A percentile compares a stretch with the other conserved stretches of the same genome.
Conservation (phyloP, 2,888 invertebrate species). For the Esperia sulphurella region DNA sequence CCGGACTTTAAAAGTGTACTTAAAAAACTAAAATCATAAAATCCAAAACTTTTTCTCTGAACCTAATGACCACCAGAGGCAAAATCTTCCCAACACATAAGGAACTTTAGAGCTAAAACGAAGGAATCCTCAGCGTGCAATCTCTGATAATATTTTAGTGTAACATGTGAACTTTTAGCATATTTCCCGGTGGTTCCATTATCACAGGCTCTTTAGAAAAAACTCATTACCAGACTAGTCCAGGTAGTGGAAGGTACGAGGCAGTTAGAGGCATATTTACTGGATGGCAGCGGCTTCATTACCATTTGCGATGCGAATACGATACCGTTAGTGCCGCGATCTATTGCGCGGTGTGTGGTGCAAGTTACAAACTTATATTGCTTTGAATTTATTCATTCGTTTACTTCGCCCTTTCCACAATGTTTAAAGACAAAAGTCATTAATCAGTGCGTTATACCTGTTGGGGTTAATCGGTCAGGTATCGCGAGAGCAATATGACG, state of each 20-base stretch:
- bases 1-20: too few species aligned
- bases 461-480: too few species aligned
- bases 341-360: slow-evolving; percentile 10
- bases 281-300: slow-evolving; percentile 13
- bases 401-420: too few species aligned
- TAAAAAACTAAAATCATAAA: not conserved
- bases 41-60: not conserved
- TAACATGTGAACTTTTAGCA: slow-evolving; percentile 8
- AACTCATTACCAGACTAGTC: slow-evolving; percentile 7
- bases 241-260: not conserved
- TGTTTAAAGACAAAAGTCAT: too few species aligned
- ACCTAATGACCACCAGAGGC: not conserved
- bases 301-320: slow-evolving; percentile 15
- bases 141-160: slow-evolving; percentile 4
- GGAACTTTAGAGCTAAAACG: not conserved
- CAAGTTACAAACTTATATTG: not conserved
- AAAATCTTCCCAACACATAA: not conserved
- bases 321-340: slow-evolving; percentile 11
- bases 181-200: slow-evolving; percentile 5
- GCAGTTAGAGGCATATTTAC: slow-evolving; percentile 15
- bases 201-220: slow-evolving; percentile 15
- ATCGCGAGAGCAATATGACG: too few species aligned
- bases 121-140: not conserved
- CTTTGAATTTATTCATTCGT: too few species aligned
- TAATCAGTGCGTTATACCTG: too few species aligned